Percentiles rank a stretch among this genome's conserved stretches.
Conservation (phyloP, 2,797 vertebrate species). For the Morus bassanus region DNA sequence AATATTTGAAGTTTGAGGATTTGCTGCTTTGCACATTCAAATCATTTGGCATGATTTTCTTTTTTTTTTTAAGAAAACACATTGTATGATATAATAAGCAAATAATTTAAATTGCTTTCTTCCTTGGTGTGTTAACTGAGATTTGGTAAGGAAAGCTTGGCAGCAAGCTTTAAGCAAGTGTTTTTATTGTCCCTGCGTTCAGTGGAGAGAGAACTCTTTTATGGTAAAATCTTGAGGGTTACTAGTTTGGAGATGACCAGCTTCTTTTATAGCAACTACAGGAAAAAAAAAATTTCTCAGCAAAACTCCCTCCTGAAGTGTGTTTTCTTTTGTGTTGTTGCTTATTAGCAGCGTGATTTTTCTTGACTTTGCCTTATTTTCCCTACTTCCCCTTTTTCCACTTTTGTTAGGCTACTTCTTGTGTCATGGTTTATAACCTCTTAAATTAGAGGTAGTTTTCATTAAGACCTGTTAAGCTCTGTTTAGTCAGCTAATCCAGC, state of each 20-base stretch:
- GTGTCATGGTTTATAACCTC: neutral
- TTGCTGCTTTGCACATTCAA: neutral
- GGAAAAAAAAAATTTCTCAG: neutral
- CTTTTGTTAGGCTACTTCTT: neutral
- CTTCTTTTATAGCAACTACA: neutral
- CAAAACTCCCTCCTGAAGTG: neutral
- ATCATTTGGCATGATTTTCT: neutral
- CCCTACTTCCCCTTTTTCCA: neutral
- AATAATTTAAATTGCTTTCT: neutral
- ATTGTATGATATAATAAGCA: neutral
- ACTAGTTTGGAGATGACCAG: neutral
- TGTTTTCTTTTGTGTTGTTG: neutral
- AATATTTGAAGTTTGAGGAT: neutral
- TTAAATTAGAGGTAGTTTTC: neutral
- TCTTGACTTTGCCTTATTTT: neutral
- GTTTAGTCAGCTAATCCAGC: neutral
- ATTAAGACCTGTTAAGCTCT: neutral
- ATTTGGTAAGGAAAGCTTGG: neutral
- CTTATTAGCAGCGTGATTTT: neutral
- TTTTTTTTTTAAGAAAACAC: neutral
- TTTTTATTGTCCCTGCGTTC: neutral
- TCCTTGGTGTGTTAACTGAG: neutral
- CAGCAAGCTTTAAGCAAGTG: neutral
- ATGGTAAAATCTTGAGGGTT: neutral
- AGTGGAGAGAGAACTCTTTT: neutral